Evolutionary conservation across 2,797 vertebrate species (phyloP).

Genomic region (Tolypeutes matacus): DNA sequence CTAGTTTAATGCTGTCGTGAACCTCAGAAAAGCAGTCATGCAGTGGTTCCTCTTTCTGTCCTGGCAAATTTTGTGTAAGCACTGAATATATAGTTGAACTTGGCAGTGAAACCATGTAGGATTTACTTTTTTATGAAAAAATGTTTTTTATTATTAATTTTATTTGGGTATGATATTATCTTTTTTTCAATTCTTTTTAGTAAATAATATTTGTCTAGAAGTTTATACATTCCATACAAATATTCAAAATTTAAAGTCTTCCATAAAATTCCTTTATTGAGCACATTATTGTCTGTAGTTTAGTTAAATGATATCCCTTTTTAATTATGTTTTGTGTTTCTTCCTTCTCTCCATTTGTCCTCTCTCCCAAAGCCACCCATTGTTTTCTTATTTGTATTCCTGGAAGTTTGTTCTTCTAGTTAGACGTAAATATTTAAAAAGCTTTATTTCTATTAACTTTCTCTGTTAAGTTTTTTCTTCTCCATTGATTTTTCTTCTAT

Average conservation of each 20-base stretch:
- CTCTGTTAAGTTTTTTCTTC: background rate
- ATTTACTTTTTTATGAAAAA: background rate
- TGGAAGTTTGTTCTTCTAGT: background rate
- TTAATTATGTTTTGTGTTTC: background rate
- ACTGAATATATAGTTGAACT: background rate
- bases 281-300: no score
- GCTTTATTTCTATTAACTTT: background rate
- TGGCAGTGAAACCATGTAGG: no score
- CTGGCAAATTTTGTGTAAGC: background rate
- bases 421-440: background rate
- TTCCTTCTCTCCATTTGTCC: background rate
- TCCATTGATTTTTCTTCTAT: background rate
- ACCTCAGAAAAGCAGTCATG: background rate
- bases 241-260: background rate
- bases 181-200: background rate
- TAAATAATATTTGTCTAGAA: background rate
- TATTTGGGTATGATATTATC: background rate
- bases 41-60: background rate
- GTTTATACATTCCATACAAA: background rate
- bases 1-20: background rate
- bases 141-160: background rate
- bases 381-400: background rate
- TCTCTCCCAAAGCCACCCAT: background rate
- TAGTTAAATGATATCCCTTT: background rate
- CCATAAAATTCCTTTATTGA: background rate